Base-by-base conservation (phyloP, 30 jellyfish, hydroid and myxozoan genomes). In the Turritopsis rubra region DNA sequence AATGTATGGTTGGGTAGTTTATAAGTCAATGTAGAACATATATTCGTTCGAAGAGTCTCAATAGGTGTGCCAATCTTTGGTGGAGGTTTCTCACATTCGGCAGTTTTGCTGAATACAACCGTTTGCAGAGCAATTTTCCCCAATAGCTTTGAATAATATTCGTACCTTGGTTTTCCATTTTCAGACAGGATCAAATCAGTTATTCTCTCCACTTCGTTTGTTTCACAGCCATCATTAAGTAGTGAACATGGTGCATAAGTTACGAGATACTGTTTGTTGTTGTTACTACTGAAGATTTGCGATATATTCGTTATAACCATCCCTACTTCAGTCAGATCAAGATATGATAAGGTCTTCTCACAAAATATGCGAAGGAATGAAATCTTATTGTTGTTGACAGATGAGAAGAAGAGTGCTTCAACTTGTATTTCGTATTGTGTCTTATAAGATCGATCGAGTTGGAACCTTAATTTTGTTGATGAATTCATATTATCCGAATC, bases 401-500 rank as follows among this genome's bases (percentile, higher is more conserved):
- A 16, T 3, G 60, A 41, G 21, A 68, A 68, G 30, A 7, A 68
- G 9, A 68, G 19, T 22, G 19, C 21, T 17, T 19, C 77, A 1
- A 27, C 30, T 19, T 23, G 16, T 16, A 68, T 27, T 68, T 68
- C 31, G 19, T 68, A 68, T 27, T 68, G 22, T 19, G 31, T 23
- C 21, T n/a, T 22, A 27, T 68, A 68, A n/a, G 21, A 0, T 19
- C 30, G 28, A 68, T 68, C 77, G 8, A 68, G 77, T 22, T n/a
- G 28, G 77, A 68, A 68, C 0, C 68, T 23, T 25, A 82, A n/a
- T 3, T 1, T 65, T 31, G 88, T 25, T 17, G 4, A 4, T 4
- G 88, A 29, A 27, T 28, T 68, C 68, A 82, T 16, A 30, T 28
- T n/a, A 16, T 82, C 88, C 19, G 88, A 82, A 72, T 82, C 86